These are phyloP conservation scores for Microdon myrmicae DNA, from an alignment of 2,888 invertebrate species.

Conservation along the genomic window DNA sequence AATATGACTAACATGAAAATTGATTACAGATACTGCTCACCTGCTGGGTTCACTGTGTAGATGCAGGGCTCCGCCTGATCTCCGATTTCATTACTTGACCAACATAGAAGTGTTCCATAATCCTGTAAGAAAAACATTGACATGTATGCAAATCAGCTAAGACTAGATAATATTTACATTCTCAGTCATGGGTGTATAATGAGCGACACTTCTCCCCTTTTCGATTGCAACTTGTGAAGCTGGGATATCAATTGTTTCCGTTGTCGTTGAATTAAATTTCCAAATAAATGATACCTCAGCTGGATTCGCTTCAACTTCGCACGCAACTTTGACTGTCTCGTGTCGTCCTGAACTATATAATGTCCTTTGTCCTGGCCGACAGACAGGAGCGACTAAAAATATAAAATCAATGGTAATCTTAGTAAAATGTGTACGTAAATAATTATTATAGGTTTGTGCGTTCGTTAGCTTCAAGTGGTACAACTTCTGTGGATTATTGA, in stretches of 20 bases:
- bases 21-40: conserved; percentile 65
- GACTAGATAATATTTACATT: conserved; percentile 61
- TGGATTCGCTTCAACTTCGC: conserved; percentile 81
- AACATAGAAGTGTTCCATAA: conserved; percentile 80
- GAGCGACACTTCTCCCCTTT: conserved; percentile 73
- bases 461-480: no score
- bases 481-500: no score
- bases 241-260: conserved; percentile 76
- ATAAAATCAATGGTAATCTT: conserved; percentile 3
- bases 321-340: conserved; percentile 76
- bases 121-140: conserved; percentile 68
- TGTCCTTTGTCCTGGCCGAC: conserved; percentile 75
- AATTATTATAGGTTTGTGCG: no score
- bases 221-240: conserved; percentile 73
- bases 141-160: conserved; percentile 8
- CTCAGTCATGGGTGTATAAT: conserved; percentile 79
- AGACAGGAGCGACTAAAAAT: conserved; percentile 78
- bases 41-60: conserved; percentile 79
- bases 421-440: no score
- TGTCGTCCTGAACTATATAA: conserved; percentile 79
- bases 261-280: conserved; percentile 79
- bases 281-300: conserved; percentile 75
- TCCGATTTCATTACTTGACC: conserved; percentile 79
- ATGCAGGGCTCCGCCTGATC: conserved; percentile 78
- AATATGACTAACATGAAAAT: conserved; percentile 5